Conservation (phyloP, 2,888 invertebrate genomes). For the Calameuta filiformis region DNA sequence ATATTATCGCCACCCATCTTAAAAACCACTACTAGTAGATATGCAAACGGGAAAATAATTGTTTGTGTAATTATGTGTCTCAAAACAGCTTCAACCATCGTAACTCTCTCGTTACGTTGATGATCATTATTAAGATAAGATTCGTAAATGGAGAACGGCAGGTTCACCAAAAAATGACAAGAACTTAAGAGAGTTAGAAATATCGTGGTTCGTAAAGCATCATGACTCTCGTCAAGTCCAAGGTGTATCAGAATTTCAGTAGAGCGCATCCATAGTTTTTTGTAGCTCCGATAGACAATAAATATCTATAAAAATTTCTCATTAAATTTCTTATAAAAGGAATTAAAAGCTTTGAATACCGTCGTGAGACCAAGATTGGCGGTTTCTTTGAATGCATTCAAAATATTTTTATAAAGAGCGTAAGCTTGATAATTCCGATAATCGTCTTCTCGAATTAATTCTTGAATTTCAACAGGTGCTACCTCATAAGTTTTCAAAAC, state of each 20-base stretch:
- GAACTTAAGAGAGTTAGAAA: conserved; percentile 9
- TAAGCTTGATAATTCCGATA: conserved; percentile 1
- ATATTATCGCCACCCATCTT: conserved; percentile 2
- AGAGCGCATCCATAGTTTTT: conserved; percentile 2
- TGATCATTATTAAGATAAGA: neutral
- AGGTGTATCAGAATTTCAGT: conserved; percentile 1
- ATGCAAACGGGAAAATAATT: conserved; percentile 5
- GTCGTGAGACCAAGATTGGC: neutral
- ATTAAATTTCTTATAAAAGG: neutral
- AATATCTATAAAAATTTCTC: conserved; percentile 1
- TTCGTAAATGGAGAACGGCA: conserved; percentile 9
- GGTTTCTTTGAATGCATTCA: conserved; percentile 8
- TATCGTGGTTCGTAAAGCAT: neutral
- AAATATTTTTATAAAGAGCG: conserved; percentile 4
- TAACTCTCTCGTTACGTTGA: neutral
- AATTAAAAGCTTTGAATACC: conserved; percentile 3
- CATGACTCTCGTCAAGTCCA: neutral
- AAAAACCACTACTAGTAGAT: neutral
- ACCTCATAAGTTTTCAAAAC: neutral
- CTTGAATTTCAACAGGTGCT: conserved; percentile 5
- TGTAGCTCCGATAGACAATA: neutral
- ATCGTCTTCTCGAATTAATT: neutral
- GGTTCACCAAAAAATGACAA: neutral
- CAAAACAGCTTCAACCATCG: conserved; percentile 2
- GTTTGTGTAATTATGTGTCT: conserved; percentile 7